Conservation (phyloP, 2,797 vertebrate species). For the Fringilla coelebs region DNA sequence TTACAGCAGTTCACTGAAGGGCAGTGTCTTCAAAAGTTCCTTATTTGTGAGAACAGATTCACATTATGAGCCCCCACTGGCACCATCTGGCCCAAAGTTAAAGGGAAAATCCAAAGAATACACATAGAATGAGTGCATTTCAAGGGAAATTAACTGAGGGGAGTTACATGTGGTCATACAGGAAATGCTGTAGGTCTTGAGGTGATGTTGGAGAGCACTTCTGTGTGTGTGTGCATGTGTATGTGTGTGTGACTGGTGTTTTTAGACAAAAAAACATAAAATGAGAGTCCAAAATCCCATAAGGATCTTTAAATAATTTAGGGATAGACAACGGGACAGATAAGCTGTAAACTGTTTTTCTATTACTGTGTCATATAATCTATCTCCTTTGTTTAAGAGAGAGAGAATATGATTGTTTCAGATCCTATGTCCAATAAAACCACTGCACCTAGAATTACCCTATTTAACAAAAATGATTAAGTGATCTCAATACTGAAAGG, state of each 20-base stretch:
- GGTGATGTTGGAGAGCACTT: accelerated
- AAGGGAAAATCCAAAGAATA: not conserved
- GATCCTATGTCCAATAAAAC: not conserved
- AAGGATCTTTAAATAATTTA: not conserved
- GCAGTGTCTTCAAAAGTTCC: not conserved
- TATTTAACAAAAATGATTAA: not conserved
- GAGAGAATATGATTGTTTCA: not conserved
- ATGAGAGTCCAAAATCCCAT: not conserved
- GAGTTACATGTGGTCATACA: not conserved
- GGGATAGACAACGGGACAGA: not conserved
- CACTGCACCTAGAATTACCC: not conserved
- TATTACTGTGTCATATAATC: not conserved
- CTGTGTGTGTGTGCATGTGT: not conserved
- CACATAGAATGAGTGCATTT: not conserved
- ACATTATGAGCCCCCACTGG: not conserved
- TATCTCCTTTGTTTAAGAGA: not conserved
- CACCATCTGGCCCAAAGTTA: constrained; percentile 12
- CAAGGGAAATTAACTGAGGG: not conserved
- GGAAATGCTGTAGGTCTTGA: not conserved
- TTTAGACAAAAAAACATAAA: not conserved
- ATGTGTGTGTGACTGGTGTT: not conserved
- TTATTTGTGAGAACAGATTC: constrained; percentile 17
- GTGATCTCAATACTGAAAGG: not conserved
- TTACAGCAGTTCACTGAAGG: not conserved
- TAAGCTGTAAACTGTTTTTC: not conserved